Evolutionary conservation across 2,888 invertebrate genomes (phyloP).

Genomic region (Chorisops tibialis): DNA sequence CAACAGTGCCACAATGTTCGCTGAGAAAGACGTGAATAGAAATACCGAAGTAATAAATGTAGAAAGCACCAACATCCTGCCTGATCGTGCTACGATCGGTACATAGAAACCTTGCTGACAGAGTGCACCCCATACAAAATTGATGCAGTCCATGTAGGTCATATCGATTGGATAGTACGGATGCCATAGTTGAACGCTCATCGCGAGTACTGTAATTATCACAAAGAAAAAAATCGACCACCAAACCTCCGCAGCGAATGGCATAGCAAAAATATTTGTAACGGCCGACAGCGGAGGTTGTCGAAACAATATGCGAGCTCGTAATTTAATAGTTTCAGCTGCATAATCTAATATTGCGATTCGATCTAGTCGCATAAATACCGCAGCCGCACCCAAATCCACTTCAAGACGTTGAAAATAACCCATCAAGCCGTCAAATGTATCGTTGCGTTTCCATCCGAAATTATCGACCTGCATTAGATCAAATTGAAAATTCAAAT

Average conservation of each 20-base stretch:
- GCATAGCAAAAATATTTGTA: slow-evolving; percentile 60
- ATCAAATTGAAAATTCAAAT: slow-evolving; percentile 53
- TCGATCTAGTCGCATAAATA: slow-evolving; percentile 60
- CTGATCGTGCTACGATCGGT: slow-evolving; percentile 54
- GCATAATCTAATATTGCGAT: slow-evolving; percentile 55
- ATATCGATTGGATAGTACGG: slow-evolving; percentile 41
- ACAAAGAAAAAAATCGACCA: slow-evolving; percentile 44
- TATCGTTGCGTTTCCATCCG: slow-evolving; percentile 60
- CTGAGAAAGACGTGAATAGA: slow-evolving; percentile 63
- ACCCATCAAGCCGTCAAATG: slow-evolving; percentile 59
- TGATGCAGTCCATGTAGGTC: slow-evolving; percentile 52
- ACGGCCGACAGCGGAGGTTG: slow-evolving; percentile 62
- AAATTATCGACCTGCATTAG: slow-evolving; percentile 52
- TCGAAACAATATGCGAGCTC: slow-evolving; percentile 60
- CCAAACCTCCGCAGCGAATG: slow-evolving; percentile 61
- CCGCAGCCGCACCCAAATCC: slow-evolving; percentile 56
- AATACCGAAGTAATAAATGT: slow-evolving; percentile 58
- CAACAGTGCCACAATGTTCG: slow-evolving; percentile 62
- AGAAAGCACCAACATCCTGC: slow-evolving; percentile 57
- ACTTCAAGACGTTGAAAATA: slow-evolving; percentile 56
- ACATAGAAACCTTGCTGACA: slow-evolving; percentile 62
- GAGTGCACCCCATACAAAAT: slow-evolving; percentile 58
- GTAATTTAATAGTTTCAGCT: slow-evolving; percentile 55
- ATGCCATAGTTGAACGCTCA: slow-evolving; percentile 41
- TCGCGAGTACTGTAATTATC: slow-evolving; percentile 41